Conservation (phyloP, 2,113 vertebrate species). For the Stegostoma tigrinum region DNA sequence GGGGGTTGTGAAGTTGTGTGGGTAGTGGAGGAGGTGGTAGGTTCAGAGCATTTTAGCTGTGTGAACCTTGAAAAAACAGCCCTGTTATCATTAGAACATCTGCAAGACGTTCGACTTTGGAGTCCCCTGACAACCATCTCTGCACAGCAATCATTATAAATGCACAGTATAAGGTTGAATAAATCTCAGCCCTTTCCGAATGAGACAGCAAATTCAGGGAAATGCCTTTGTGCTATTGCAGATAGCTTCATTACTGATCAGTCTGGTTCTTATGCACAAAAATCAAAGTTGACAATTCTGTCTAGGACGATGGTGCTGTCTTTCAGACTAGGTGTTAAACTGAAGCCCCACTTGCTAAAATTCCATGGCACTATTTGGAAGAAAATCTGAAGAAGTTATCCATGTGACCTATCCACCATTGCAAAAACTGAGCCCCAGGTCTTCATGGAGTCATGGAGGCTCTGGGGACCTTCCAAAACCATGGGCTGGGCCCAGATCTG, state of each 20-base stretch:
- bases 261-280: not conserved
- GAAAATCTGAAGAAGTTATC: too few species aligned
- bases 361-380: not conserved
- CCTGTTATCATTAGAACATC: not conserved
- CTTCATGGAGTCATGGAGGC: too few species aligned
- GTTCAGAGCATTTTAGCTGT: not conserved
- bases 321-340: not conserved
- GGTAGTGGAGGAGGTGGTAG: not conserved
- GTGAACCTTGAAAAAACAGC: not conserved
- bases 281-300: not conserved
- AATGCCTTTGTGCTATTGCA: not conserved
- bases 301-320: not conserved
- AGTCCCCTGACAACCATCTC: not conserved
- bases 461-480: too few species aligned
- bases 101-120: not conserved
- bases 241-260: not conserved
- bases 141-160: not conserved
- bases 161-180: not conserved
- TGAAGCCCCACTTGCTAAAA: not conserved
- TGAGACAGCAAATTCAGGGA: not conserved
- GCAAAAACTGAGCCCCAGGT: too few species aligned
- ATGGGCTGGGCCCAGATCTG: too few species aligned
- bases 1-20: not conserved
- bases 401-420: too few species aligned
- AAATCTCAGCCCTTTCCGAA: not conserved